Evolutionary conservation across 2,888 invertebrate genomes (phyloP).

Genomic region (Crocallis elinguaria): DNA sequence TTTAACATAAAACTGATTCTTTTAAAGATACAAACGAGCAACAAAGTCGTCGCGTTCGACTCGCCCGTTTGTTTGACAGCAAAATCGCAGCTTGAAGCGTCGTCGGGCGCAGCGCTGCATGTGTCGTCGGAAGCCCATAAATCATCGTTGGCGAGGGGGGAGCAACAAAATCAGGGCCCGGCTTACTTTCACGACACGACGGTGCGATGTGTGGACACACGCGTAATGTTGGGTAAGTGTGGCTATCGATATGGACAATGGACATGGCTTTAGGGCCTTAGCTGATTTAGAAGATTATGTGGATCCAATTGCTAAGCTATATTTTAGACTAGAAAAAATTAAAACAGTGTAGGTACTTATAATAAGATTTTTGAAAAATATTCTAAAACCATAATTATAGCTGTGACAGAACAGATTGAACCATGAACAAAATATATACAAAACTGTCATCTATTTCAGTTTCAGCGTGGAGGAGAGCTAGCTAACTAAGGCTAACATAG

Average conservation of each 20-base stretch:
- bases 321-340: background rate
- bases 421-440: too few species aligned
- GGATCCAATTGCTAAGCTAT: background rate
- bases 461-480: too few species aligned
- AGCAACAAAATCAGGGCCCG: constrained; percentile 66
- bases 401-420: too few species aligned
- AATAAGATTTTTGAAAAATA: too few species aligned
- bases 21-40: constrained; percentile 40
- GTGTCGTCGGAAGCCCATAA: constrained; percentile 78
- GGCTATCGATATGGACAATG: constrained; percentile 36
- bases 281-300: constrained; percentile 1
- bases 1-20: background rate
- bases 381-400: too few species aligned
- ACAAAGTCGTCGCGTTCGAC: constrained; percentile 49
- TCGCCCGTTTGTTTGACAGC: constrained; percentile 48
- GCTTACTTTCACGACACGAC: constrained; percentile 71
- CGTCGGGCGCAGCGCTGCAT: constrained; percentile 78
- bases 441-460: too few species aligned
- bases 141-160: constrained; percentile 68
- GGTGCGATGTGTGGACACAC: constrained; percentile 49
- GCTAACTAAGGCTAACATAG: too few species aligned
- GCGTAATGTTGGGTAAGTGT: constrained; percentile 42
- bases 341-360: background rate
- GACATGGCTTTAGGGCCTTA: constrained; percentile 25
- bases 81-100: constrained; percentile 71